Base-by-base conservation (phyloP, 2,113 vertebrate species). In the Chascanopsetta lugubris region DNA sequence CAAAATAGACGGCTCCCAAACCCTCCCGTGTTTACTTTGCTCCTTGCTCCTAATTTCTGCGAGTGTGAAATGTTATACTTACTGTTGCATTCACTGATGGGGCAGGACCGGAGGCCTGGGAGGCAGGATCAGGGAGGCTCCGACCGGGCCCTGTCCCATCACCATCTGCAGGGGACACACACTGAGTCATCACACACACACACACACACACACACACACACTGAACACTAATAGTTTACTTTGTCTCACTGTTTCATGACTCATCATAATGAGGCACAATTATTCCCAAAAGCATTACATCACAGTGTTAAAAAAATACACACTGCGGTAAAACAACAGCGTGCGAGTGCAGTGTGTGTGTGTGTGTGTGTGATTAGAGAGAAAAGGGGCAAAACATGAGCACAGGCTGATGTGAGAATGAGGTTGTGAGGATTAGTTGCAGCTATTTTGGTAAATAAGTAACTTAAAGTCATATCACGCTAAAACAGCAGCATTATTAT, bases 11-110 rank as follows among this genome's bases (percentile, higher is more conserved):
- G 6, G 77, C 82, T 84, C 80, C 83, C 87, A 90, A 84, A 80
- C 61, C 83, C 82, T 86, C 85, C 61, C 49, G 38, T 91, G 91
- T 90, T 92, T 89, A 87, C 82, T 79, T 91, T 88, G 80, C 84
- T 71, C 69, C 65, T 58, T 64, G 72, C 70, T 84, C 69, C 84
- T 85, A 90, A 89, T 89, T 90, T 89, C 69, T 87, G 80, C 72
- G 61, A 77, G 83, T 81, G 87, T 86, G 85, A 91, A 89, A 90
- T 84, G 76, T 84, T 87, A 85, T 70, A 75, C 85, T 71, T 46
- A 72, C 61, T 84, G 82, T 83, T 88, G 85, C 65, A 32, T 88
- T 80, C 74, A 72, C 61, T 72, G 79, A 88, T 70, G 55, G 70
- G 56, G 59, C 72, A 63, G 65, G 42, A 49, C 53, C 36, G 54